These are phyloP conservation scores for Galbula dea DNA, from an alignment of 2,113 vertebrate species.

Conservation along the genomic window DNA sequence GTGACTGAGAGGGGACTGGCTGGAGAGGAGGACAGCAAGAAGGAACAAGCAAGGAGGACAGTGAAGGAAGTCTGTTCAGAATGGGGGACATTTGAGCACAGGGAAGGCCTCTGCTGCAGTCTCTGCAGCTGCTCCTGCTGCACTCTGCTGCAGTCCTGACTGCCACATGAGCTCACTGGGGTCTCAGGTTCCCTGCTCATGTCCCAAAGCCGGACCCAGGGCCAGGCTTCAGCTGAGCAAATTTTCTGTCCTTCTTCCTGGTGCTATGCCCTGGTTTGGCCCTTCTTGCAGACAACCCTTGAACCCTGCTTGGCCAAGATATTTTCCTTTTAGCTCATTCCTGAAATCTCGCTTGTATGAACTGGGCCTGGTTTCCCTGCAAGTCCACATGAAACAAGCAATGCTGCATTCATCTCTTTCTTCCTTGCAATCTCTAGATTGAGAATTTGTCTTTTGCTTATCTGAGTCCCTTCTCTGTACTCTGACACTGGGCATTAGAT, in stretches of 20 bases:
- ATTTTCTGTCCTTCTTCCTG: background rate
- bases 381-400: background rate
- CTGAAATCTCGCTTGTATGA: background rate
- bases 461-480: background rate
- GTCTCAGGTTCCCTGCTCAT: background rate
- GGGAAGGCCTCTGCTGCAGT: background rate
- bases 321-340: background rate
- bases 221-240: background rate
- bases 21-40: background rate
- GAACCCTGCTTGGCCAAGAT: background rate
- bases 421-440: background rate
- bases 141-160: background rate
- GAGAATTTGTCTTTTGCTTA: background rate
- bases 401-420: background rate
- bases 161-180: background rate
- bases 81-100: fast-evolving
- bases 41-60: too few species aligned
- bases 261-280: background rate
- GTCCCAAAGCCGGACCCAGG: fast-evolving
- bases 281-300: background rate
- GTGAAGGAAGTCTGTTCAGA: background rate
- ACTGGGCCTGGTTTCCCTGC: background rate
- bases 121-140: background rate
- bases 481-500: background rate
- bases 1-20: background rate